Percentiles rank a stretch among this genome's conserved stretches.
Evolutionary conservation across 92 coral and sea anemone species (phyloP).

Genomic region (Porites divaricata): DNA sequence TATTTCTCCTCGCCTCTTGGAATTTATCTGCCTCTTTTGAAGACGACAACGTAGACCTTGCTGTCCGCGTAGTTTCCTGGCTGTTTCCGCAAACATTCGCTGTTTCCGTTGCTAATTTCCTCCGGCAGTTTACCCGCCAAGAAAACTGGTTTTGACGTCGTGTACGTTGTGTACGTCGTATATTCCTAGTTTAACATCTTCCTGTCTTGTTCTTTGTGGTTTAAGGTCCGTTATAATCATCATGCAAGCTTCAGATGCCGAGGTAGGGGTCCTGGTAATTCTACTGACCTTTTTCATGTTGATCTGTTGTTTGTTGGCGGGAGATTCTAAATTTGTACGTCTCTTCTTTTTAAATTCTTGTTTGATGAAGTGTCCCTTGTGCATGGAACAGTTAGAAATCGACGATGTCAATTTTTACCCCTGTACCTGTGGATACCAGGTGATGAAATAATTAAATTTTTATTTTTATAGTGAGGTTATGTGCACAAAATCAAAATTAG

Average conservation of each 20-base stretch:
- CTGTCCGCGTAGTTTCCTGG: constrained; percentile 9
- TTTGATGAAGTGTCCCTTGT: constrained; percentile 83
- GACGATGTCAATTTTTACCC: constrained; percentile 99
- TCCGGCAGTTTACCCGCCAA: constrained; percentile 28
- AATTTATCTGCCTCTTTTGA: not conserved
- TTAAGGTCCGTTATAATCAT: constrained; percentile 17
- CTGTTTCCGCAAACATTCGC: constrained; percentile 33
- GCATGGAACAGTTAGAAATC: constrained; percentile 99
- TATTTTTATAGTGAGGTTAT: not conserved
- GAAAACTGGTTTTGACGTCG: constrained; percentile 5
- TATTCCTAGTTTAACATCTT: not conserved
- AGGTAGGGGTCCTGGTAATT: constrained; percentile 29
- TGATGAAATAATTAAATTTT: constrained; percentile 13
- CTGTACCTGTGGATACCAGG: constrained; percentile 99
- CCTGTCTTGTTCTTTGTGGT: not conserved
- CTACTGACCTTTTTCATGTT: not conserved
- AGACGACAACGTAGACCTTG: not conserved
- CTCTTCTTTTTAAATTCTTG: not conserved
- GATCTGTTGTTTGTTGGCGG: constrained; percentile 34
- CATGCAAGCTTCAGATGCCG: constrained; percentile 56
- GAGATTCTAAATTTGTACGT: constrained; percentile 30
- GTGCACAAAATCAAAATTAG: too few relatives aligned
- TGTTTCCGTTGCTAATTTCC: constrained; percentile 42
- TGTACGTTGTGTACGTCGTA: not conserved
- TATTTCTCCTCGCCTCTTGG: constrained; percentile 8